Base-by-base conservation (phyloP, 2,797 vertebrate species). In the Gallirallus australis region DNA sequence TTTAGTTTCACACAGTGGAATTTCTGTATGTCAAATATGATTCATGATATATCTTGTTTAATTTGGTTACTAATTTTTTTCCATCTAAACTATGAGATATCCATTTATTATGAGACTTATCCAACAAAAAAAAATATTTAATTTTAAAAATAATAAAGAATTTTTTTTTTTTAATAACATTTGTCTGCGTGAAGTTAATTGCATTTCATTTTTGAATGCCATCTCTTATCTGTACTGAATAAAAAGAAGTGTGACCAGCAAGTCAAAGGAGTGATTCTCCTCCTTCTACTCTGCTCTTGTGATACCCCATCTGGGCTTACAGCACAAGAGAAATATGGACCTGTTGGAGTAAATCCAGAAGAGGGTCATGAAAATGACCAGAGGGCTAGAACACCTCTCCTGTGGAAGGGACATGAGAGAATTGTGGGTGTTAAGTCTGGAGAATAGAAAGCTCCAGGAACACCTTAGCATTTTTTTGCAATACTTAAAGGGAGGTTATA, bases 211-310 rank as follows among this genome's bases (percentile, higher is more conserved):
- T 86, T 68, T 59, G 2, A 59, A 50, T 86, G 27, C 6, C 20
- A 54, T 45, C 9, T 75, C 17, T 33, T 35, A 24, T 19, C 39
- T 60, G 6, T 17, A 12, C 25, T 84, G 27, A 33, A 79, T 16
- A 12, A 78, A 40, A 50, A 37, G 15, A 42, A 42, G 4, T 2
- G 1, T 65, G 28, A 2, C 20, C 24, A 90, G 66, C 19, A 75
- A 9, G 10, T 16, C 8, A 0, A 25, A 6, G 20, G 5, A 66
- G 25, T 39, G 30, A 27, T 60, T 60, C 9, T 59, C 1, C 25
- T 5, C 7, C 6, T 8, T n/a, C 27, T 64, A 8, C 8, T 64
- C 8, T 1, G 2, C 15, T 11, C 35, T 72, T 1, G 2, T 77
- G 28, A 70, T n/a, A 57, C 8, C 7, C 12, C 7, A 23, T 11